These are phyloP conservation scores for Eulemur albifrons DNA, from an alignment of 2,797 vertebrate genomes.

Conservation along the genomic window DNA sequence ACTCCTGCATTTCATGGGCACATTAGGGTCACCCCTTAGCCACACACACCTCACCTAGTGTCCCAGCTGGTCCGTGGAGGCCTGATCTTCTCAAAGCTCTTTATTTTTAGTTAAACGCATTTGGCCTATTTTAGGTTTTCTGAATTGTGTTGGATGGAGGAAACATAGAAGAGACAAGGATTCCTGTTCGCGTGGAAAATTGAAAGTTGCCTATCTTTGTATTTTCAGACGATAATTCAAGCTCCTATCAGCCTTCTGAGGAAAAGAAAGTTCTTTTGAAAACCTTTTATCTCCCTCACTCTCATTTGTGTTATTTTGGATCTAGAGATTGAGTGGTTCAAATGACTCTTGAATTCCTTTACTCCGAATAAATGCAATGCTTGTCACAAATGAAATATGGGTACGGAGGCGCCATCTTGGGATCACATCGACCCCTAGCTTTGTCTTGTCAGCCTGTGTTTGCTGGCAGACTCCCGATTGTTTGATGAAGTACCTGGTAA, in stretches of 20 bases:
- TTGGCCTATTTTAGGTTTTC: neutral
- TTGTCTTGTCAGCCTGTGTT: slow-evolving; percentile 30
- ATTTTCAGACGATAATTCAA: slow-evolving; percentile 61
- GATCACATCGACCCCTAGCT: slow-evolving; percentile 52
- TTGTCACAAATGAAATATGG: neutral
- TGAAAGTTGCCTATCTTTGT: slow-evolving; percentile 41
- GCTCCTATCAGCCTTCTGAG: neutral
- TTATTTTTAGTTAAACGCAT: neutral
- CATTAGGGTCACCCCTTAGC: slow-evolving; percentile 57
- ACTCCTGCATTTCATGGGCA: neutral
- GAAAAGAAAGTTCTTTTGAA: slow-evolving; percentile 44
- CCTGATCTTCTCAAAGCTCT: slow-evolving; percentile 74
- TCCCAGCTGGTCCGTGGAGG: slow-evolving; percentile 48
- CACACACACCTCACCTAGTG: slow-evolving; percentile 51
- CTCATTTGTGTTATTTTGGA: slow-evolving; percentile 45
- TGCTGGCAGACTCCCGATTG: slow-evolving; percentile 48
- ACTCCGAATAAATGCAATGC: neutral
- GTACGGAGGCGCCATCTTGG: neutral
- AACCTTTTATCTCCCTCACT: neutral
- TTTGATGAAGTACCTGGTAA: neutral
- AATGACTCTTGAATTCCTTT: neutral
- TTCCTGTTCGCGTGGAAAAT: neutral
- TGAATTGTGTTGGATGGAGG: neutral
- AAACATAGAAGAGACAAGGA: neutral
- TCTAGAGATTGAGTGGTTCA: slow-evolving; percentile 42